These are phyloP conservation scores for Phrynocephalus versicolor DNA, from an alignment of 2,113 vertebrate species.

Conservation along the genomic window DNA sequence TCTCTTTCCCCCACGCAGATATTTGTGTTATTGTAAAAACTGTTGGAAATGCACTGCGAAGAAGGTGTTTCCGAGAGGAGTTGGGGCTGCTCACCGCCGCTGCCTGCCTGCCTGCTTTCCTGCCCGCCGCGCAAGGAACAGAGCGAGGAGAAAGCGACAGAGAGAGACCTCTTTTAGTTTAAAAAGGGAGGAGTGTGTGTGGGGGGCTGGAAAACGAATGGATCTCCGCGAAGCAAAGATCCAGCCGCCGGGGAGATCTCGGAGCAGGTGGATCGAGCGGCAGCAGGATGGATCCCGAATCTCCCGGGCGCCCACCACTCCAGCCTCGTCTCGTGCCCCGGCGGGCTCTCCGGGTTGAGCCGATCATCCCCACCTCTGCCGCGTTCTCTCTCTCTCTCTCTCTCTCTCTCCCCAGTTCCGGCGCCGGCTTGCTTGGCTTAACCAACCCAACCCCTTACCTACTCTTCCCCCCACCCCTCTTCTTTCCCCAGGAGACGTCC, in stretches of 20 bases:
- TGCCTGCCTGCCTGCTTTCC: too few species aligned
- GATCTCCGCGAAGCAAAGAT: slow-evolving; percentile 23
- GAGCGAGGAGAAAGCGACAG: background rate
- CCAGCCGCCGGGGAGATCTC: slow-evolving; percentile 13
- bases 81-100: slow-evolving; percentile 5
- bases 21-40: slow-evolving; percentile 61
- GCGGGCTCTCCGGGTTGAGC: background rate
- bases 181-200: background rate
- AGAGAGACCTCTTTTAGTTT: background rate
- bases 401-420: too few species aligned
- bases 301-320: background rate
- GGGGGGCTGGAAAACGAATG: background rate
- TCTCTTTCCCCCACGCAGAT: slow-evolving; percentile 62
- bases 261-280: slow-evolving; percentile 24
- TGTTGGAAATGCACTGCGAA: slow-evolving; percentile 41
- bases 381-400: background rate
- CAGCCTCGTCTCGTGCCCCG: background rate
- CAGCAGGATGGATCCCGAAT: slow-evolving; percentile 20
- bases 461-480: too few species aligned
- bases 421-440: slow-evolving; percentile 11
- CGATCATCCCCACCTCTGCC: background rate
- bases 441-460: background rate
- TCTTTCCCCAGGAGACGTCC: background rate
- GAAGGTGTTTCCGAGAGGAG: slow-evolving; percentile 34
- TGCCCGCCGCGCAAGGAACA: background rate